Evolutionary conservation across 1,140 invertebrate species (phyloP).

Genomic region (Halesus radiatus): DNA sequence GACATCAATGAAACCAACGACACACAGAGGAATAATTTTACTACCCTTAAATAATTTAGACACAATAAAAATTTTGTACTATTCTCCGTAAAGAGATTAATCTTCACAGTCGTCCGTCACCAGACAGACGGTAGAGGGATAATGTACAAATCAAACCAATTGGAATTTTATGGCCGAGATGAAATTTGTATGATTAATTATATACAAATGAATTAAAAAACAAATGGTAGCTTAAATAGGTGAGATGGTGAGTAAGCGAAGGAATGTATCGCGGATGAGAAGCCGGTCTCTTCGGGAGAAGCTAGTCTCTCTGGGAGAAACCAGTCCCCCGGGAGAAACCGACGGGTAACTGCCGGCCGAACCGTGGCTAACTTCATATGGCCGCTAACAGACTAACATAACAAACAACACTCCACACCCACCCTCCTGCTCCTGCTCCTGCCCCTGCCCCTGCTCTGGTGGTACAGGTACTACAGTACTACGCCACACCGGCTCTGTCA

Average conservation of each 20-base stretch:
- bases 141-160: slow-evolving; percentile 20
- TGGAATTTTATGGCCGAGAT: slow-evolving; percentile 32
- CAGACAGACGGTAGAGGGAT: slow-evolving; percentile 2
- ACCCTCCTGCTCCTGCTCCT: no score
- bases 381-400: no score
- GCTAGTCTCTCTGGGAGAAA: no score
- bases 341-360: slow-evolving; percentile 52
- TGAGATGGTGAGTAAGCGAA: slow-evolving; percentile 33
- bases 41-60: slow-evolving; percentile 56
- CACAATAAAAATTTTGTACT: slow-evolving; percentile 57
- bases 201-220: slow-evolving; percentile 34
- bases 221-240: slow-evolving; percentile 29
- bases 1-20: slow-evolving; percentile 43
- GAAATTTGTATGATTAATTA: slow-evolving; percentile 27
- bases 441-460: no score
- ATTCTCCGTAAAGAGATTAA: slow-evolving; percentile 41
- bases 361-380: slow-evolving; percentile 38
- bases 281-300: slow-evolving; percentile 21
- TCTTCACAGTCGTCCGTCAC: slow-evolving; percentile 18
- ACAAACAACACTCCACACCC: no score
- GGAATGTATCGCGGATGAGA: slow-evolving; percentile 53
- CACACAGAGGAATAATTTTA: slow-evolving; percentile 50
- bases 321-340: background rate
- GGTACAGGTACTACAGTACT: no score
- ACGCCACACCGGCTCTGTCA: no score